phyloP scores from a whole-genome alignment of 1,140 invertebrate genomes.

The Bactericera cockerelli region DNA sequence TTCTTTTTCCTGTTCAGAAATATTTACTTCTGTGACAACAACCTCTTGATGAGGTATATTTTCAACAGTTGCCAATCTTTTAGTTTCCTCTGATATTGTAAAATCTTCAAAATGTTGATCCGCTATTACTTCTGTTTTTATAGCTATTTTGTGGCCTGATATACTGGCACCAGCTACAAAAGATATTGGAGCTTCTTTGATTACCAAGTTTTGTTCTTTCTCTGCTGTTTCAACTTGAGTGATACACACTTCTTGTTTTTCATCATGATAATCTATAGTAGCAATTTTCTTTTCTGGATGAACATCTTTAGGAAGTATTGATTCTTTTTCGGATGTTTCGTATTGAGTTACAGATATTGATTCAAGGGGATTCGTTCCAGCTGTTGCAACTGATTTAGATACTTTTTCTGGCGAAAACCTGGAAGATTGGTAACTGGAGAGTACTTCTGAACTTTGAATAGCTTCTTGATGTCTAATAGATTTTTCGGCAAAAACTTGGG shows the following conservation, averaged over 20 bases:
- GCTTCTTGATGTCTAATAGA: neutral
- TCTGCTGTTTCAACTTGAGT: conserved; percentile 36
- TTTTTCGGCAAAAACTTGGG: conserved; percentile 2
- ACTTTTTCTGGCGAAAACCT: neutral
- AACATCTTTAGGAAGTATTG: conserved; percentile 25
- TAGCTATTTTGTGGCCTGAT: conserved; percentile 32
- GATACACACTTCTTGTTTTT: conserved; percentile 23
- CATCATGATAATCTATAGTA: conserved; percentile 32
- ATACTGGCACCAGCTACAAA: conserved; percentile 30
- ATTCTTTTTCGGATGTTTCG: conserved; percentile 2
- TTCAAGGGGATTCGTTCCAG: neutral
- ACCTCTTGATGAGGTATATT: conserved; percentile 36
- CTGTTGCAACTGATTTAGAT: neutral
- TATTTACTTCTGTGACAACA: conserved; percentile 28
- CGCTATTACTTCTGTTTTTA: conserved; percentile 34
- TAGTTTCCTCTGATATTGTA: conserved; percentile 26
- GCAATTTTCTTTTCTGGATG: conserved; percentile 32
- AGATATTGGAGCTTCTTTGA: conserved; percentile 27
- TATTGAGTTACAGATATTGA: neutral
- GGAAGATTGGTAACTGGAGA: neutral
- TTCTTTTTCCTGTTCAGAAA: conserved; percentile 28
- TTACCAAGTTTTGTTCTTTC: conserved; percentile 32
- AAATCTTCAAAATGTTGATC: conserved; percentile 32
- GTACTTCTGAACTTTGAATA: neutral
- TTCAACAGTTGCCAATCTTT: conserved; percentile 33